Evolutionary conservation across 2,113 vertebrate species (phyloP).

Genomic region (Mionectes macconnelli): DNA sequence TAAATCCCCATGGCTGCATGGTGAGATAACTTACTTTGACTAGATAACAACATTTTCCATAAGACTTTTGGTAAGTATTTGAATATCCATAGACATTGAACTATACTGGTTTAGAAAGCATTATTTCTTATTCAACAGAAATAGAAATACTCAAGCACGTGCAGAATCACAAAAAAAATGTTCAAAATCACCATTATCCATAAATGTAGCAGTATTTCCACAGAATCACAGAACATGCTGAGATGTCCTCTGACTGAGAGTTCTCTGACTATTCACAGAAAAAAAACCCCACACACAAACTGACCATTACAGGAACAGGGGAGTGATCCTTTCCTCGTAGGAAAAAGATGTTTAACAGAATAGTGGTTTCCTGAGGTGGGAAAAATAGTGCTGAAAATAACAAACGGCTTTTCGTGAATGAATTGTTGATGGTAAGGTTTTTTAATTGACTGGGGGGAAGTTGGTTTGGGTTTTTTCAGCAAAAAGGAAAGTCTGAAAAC

Average conservation of each 20-base stretch:
- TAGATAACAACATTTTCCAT: neutral
- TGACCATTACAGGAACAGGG: neutral
- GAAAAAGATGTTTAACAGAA: neutral
- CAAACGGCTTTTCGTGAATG: neutral
- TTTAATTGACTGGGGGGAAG: accelerated
- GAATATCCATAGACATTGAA: neutral
- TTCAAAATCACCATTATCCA: neutral
- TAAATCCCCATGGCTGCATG: neutral
- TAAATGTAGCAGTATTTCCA: neutral
- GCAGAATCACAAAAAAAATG: neutral
- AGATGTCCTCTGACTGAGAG: too few species aligned
- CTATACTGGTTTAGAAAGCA: neutral
- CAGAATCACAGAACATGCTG: neutral
- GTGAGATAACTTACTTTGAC: neutral
- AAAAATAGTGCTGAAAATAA: neutral
- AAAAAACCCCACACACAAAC: neutral
- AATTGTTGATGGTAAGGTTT: neutral
- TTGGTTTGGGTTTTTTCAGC: neutral
- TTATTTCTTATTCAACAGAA: neutral
- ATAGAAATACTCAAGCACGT: neutral
- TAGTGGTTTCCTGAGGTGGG: neutral
- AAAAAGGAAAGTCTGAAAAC: neutral
- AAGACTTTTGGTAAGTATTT: neutral
- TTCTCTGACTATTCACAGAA: too few species aligned
- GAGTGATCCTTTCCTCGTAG: neutral